A percentile compares a stretch with the other conserved stretches of the same genome.
These are phyloP conservation scores for Oncopodura yosiiana DNA, from an alignment of 1,140 invertebrate species.

Conservation along the genomic window DNA sequence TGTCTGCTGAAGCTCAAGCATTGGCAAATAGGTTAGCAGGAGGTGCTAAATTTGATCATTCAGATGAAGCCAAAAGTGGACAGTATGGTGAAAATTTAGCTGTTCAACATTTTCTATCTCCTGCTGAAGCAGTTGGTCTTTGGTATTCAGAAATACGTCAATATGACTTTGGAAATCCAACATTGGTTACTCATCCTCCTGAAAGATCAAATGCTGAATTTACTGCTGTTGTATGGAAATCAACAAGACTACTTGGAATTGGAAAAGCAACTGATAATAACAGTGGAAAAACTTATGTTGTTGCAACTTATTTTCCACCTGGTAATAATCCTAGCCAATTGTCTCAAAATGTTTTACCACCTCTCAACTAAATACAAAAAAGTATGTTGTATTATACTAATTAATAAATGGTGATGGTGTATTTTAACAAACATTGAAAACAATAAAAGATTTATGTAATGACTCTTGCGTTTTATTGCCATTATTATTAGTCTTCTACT, in stretches of 20 bases:
- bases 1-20: conserved; percentile 2
- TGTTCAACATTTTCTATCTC: not conserved
- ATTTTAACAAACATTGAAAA: too few relatives aligned
- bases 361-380: not conserved
- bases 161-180: conserved; percentile 9
- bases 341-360: conserved; percentile 7
- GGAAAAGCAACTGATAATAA: conserved; percentile 6
- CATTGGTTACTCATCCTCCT: not conserved
- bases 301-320: conserved; percentile 4
- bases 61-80: conserved; percentile 1
- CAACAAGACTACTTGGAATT: conserved; percentile 6
- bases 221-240: conserved; percentile 13
- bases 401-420: too few relatives aligned
- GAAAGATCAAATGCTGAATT: conserved; percentile 6
- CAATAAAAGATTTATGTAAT: too few relatives aligned
- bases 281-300: conserved; percentile 13
- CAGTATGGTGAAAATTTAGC: conserved; percentile 13
- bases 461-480: too few relatives aligned
- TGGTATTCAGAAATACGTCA: conserved; percentile 14
- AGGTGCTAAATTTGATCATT: not conserved
- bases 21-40: conserved; percentile 1
- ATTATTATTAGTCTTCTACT: too few relatives aligned
- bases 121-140: conserved; percentile 1
- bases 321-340: not conserved
- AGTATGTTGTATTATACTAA: too few relatives aligned